Base-by-base conservation (phyloP, 1,140 invertebrate species). In the Euglossa dilemma region DNA sequence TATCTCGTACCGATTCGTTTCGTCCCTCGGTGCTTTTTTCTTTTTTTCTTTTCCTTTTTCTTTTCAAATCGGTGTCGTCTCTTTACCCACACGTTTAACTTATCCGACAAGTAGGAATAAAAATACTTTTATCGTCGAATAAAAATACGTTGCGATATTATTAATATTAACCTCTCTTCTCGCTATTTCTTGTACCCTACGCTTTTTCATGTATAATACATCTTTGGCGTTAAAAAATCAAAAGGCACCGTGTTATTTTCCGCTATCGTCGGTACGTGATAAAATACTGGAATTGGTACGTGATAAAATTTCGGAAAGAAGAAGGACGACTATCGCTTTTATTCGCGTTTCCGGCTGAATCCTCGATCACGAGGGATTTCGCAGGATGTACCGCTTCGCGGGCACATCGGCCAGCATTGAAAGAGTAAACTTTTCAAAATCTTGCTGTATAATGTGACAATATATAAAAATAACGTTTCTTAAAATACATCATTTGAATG, bases 391-490 rank as follows among this genome's bases (percentile, higher is more conserved):
- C 70, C 74, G 28, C n/a, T 74, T 45, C 54, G 63, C 45, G 80
- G 28, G 36, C 18, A 63, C 47, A 57, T 23, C 23, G 61, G 23
- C 18, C 28, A 64, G 63, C 25, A 73, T 59, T 20, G 47, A 63
- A 54, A 43, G 23, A 23, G 14, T 23, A 52, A 73, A 73, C 36
- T 61, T 61, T 61, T 43, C 56, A 45, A 73, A 63, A 77, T 82
- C 56, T 36, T 82, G 72, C 23, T 86, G 85, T 87, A 78, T 59
- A 75, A 69, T 78, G 64, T 86, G 70, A 77, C 64, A 83, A 86
- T 86, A 83, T 79, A 86, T 87, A 84, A 84, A 73, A 71, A 85
- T 56, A 64, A 85, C 57, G 61, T 87, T 87, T 72, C 20, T 64
- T 79, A 87, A 86, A 76, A 87, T 25, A 83, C 50, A 71, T 80